Percentiles rank a stretch among this genome's conserved stretches.
phyloP scores from a whole-genome alignment of 1,140 invertebrate genomes.

The Eufriesea mexicana region DNA sequence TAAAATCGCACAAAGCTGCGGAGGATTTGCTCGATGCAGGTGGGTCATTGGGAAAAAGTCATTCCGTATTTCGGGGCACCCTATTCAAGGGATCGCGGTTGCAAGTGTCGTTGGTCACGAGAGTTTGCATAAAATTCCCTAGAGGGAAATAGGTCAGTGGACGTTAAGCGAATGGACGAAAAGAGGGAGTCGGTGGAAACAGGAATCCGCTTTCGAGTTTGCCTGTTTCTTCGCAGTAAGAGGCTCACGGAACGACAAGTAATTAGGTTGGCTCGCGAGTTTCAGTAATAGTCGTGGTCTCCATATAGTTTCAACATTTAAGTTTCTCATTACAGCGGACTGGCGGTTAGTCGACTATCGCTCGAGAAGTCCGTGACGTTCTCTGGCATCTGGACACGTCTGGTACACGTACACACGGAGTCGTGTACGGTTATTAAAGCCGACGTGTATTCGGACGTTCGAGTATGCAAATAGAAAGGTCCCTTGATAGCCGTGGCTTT shows the following conservation, averaged over 20 bases:
- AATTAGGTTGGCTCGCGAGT: conserved; percentile 57
- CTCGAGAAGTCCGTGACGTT: conserved; percentile 67
- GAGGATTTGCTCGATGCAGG: background rate
- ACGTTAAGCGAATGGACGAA: background rate
- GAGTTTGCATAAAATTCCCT: background rate
- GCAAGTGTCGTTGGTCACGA: background rate
- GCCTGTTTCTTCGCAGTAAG: conserved; percentile 1
- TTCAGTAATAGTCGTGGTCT: conserved; percentile 57
- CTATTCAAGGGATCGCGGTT: too few relatives aligned
- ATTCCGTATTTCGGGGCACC: too few relatives aligned
- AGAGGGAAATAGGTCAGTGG: background rate
- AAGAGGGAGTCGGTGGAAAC: background rate
- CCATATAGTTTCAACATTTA: conserved; percentile 71
- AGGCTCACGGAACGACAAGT: conserved; percentile 51
- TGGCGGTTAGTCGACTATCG: conserved; percentile 33
- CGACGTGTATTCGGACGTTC: conserved; percentile 20
- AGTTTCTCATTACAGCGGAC: conserved; percentile 63
- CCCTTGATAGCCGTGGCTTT: conserved; percentile 17
- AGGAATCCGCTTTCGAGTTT: conserved; percentile 24
- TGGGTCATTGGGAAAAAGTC: too few relatives aligned
- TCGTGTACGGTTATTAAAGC: conserved; percentile 9
- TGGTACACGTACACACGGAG: conserved; percentile 22
- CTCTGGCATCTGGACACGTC: conserved; percentile 61
- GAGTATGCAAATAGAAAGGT: conserved; percentile 26
- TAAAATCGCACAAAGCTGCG: too few relatives aligned